Conservation (phyloP, 2,888 invertebrate genomes). For the Drosophila setosimentum region DNA sequence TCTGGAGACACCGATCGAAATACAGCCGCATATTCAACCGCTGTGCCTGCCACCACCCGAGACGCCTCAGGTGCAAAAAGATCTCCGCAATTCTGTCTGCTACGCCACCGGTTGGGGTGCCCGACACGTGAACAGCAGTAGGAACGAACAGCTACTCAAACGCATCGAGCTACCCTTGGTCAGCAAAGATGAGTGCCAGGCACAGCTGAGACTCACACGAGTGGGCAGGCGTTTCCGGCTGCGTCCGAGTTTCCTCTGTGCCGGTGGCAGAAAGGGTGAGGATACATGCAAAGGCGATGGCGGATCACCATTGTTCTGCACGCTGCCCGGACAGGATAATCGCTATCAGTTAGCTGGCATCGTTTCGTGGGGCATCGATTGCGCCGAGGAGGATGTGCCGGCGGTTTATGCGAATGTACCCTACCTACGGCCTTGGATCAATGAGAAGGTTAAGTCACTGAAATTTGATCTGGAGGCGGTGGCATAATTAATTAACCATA, state of each 20-base stretch:
- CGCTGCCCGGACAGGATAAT: slow-evolving; percentile 81
- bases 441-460: slow-evolving; percentile 75
- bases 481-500: background rate
- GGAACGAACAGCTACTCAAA: slow-evolving; percentile 87
- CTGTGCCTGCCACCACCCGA: slow-evolving; percentile 88
- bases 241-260: slow-evolving; percentile 90
- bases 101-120: slow-evolving; percentile 80
- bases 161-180: slow-evolving; percentile 90
- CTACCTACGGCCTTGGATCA: slow-evolving; percentile 89
- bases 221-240: slow-evolving; percentile 88
- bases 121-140: slow-evolving; percentile 82
- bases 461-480: slow-evolving; percentile 28
- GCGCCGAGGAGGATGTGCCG: slow-evolving; percentile 88
- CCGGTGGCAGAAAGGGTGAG: slow-evolving; percentile 90
- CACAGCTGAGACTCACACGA: slow-evolving; percentile 86
- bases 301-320: slow-evolving; percentile 91
- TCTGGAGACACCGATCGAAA: slow-evolving; percentile 87
- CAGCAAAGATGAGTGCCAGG: slow-evolving; percentile 85
- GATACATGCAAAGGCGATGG: slow-evolving; percentile 87
- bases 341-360: slow-evolving; percentile 76
- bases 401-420: slow-evolving; percentile 91
- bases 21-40: slow-evolving; percentile 89
- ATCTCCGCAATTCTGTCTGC: slow-evolving; percentile 81
- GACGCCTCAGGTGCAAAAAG: slow-evolving; percentile 54
- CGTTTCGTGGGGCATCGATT: slow-evolving; percentile 91